Base-by-base conservation (phyloP, 2,113 vertebrate genomes). In the Macquaria australasica region DNA sequence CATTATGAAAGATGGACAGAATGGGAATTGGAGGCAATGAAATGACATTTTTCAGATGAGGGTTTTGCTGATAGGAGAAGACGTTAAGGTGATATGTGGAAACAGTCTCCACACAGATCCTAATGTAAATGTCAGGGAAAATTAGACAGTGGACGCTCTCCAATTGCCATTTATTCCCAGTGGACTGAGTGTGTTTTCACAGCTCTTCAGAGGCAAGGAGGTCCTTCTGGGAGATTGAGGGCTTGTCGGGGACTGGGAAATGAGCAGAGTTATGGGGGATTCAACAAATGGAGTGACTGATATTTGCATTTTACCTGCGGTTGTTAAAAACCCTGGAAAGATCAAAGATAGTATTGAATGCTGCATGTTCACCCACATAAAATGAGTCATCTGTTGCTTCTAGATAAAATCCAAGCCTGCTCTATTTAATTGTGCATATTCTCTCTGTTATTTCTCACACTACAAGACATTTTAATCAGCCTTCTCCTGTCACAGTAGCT, bases 101-200 rank as follows among this genome's bases (percentile, higher is more conserved):
- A 23, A 37, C 20, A 9, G 23, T 70, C 55, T 58, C 43, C 23
- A 11, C 72, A 45, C 78, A 70, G 71, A 83, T 82, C 45, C 67
- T 50, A 34, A 69, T 84, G 64, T 73, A 55, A 88, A 87, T 83
- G 78, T 91, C 85, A 76, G 9, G 6, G 71, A 68, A 41, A 67
- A 82, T 90, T 72, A 85, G 11, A 58, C 48, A 21, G 55, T 59
- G 88, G 67, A 50, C 4, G 16, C 0, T 64, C 56, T 45, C 64
- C 31, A 0, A 48, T 79, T 82, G 77, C 45, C 73, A 66, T 77
- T 78, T 80, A 76, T 70, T 84, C 77, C 78, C 71, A 34, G 21
- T n/a, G 67, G 70, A 53, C 2, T 71, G 25, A 64, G 58, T 50
- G 75, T 71, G 74, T 77, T 82, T 84, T 78, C 81, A 74, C 66